Evolutionary conservation across 2,113 vertebrate genomes (phyloP).

Genomic region (Prionailurus bengalensis): DNA sequence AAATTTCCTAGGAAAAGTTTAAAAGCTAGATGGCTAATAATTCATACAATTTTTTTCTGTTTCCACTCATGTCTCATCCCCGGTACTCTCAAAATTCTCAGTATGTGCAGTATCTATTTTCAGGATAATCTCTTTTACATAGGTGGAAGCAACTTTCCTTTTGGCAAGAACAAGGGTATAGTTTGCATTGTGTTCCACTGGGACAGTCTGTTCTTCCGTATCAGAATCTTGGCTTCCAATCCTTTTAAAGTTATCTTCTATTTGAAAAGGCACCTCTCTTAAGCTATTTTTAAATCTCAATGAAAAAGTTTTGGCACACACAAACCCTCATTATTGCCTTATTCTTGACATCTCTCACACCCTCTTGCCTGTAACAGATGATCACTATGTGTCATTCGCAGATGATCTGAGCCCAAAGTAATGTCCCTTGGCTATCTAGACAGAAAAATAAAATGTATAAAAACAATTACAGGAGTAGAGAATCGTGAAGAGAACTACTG

Average conservation of each 20-base stretch:
- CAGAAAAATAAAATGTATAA: constrained; percentile 75
- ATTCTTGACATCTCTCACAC: background rate
- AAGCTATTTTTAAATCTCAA: constrained; percentile 31
- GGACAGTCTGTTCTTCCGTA: background rate
- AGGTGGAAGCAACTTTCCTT: background rate
- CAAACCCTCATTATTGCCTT: constrained; percentile 35
- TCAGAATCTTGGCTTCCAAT: background rate
- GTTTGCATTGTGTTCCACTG: background rate
- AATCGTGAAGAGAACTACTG: constrained; percentile 82
- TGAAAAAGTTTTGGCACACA: background rate
- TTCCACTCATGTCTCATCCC: background rate
- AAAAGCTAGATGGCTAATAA: background rate
- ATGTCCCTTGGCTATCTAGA: constrained; percentile 81
- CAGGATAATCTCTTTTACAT: background rate
- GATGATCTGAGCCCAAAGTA: constrained; percentile 83
- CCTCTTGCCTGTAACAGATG: constrained; percentile 62
- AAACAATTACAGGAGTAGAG: constrained; percentile 85
- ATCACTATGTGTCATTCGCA: constrained; percentile 79
- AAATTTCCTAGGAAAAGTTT: background rate
- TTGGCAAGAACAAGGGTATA: background rate
- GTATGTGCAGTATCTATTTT: background rate
- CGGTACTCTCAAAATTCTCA: background rate
- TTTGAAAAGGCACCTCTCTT: background rate
- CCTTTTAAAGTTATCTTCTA: background rate
- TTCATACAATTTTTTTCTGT: background rate